Evolutionary conservation across 92 coral and sea anemone species (phyloP).

Genomic region (Blastomussa wellsi): DNA sequence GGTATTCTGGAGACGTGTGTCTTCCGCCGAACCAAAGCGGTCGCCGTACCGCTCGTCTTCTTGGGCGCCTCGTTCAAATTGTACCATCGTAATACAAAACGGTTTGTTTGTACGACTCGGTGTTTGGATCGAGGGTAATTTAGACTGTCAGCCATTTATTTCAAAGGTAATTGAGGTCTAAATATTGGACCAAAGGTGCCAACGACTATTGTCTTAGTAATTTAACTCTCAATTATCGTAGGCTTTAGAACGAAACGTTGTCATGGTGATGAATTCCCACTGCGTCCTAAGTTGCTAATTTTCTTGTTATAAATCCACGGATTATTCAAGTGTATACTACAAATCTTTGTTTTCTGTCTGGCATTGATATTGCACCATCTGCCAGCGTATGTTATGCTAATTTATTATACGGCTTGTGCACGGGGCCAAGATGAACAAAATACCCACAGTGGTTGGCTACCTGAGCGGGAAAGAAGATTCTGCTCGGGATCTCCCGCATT

Average conservation of each 20-base stretch:
- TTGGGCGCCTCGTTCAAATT: slow-evolving; percentile 35
- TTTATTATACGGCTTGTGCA: not conserved
- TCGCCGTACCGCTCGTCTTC: not conserved
- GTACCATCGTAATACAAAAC: slow-evolving; percentile 45
- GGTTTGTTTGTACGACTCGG: slow-evolving; percentile 15
- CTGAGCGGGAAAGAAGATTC: no score
- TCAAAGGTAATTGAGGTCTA: slow-evolving; percentile 33
- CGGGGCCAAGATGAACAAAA: no score
- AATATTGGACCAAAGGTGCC: slow-evolving; percentile 45
- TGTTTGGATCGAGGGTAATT: slow-evolving; percentile 59
- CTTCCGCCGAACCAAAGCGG: not conserved
- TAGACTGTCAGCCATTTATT: slow-evolving; percentile 62
- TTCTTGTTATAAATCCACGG: not conserved
- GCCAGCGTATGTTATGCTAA: slow-evolving; percentile 2
- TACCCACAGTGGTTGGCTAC: no score
- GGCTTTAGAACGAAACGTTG: not conserved
- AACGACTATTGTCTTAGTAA: slow-evolving; percentile 22
- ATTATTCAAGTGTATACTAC: slow-evolving; percentile 3
- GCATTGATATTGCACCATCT: slow-evolving; percentile 16
- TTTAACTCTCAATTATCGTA: slow-evolving; percentile 34
- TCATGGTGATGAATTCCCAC: slow-evolving; percentile 19
- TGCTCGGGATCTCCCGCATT: no score
- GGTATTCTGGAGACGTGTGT: not conserved
- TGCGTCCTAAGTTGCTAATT: not conserved
- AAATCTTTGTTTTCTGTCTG: slow-evolving; percentile 22